These are phyloP conservation scores for Mormyrus hasselquistii DNA, from an alignment of 2,797 vertebrate species.

Conservation along the genomic window DNA sequence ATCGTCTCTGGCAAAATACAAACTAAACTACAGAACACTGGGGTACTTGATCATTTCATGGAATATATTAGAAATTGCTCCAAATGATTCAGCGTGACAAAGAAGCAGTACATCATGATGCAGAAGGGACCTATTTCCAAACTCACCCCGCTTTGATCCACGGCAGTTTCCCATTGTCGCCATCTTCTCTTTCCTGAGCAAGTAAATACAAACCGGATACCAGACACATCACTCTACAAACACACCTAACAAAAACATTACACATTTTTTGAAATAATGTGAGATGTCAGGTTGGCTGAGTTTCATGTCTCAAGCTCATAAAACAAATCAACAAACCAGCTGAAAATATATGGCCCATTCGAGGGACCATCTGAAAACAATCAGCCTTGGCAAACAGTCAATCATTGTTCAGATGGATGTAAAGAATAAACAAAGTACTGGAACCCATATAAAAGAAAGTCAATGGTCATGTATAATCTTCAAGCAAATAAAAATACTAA, in stretches of 20 bases:
- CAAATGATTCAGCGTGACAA: neutral
- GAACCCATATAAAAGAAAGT: neutral
- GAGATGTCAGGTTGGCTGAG: constrained; percentile 50
- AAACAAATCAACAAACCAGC: constrained; percentile 2
- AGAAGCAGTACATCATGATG: neutral
- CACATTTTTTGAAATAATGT: neutral
- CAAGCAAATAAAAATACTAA: neutral
- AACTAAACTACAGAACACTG: neutral
- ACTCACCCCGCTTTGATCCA: constrained; percentile 88
- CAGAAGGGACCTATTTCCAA: neutral
- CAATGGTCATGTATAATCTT: neutral
- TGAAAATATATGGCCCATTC: neutral
- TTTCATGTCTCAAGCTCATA: constrained; percentile 48
- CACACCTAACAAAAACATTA: constrained; percentile 4
- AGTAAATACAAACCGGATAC: constrained; percentile 28
- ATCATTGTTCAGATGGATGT: neutral
- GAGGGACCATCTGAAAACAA: neutral
- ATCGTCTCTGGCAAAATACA: neutral
- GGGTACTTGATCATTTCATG: neutral
- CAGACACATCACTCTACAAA: constrained; percentile 8
- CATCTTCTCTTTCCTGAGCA: constrained; percentile 74
- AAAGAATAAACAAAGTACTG: neutral
- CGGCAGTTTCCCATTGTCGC: constrained; percentile 68
- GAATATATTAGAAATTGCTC: neutral
- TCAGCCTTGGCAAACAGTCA: neutral